Base-by-base conservation (phyloP, 2,797 vertebrate species). In the Scarus forsteni region DNA sequence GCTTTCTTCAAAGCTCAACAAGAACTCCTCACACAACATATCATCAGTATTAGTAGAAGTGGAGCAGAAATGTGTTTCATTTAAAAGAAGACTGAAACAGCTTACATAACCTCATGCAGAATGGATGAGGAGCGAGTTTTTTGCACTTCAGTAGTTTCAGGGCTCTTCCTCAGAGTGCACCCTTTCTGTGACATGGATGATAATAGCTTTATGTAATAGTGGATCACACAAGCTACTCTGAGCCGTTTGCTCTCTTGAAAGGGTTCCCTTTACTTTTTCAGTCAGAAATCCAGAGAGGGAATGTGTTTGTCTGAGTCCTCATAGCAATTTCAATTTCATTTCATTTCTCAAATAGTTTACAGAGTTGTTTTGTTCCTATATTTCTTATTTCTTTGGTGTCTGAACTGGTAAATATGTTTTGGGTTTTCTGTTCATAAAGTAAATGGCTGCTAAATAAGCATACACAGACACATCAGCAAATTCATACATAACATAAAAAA, bases 31-130 rank as follows among this genome's bases (percentile, higher is more conserved):
- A 43, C 45, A 13, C 12, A 10, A 27, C 4, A 27, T 27, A 27
- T 27, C 27, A 27, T 27, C 27, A 27, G 27, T 27, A 27, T 27
- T 27, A 27, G 27, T 27, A 27, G 4, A 27, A 27, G 2, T 4
- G 27, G 27, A 27, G 63, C 19, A 52, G 44, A 62, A 64, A 77
- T 35, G 42, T 44, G 78, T 72, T 16, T 56, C 69, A 69, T 57
- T 72, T 63, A 36, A 78, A 49, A 71, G 45, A 61, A n/a, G 40
- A 60, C 38, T 35, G 45, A 19, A 46, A 63, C 65, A 52, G 54
- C 43, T 92, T 91, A 82, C 27, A n/a, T 88, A 89, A 89, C 45
- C 38, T 84, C 69, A 83, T 75, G 43, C 74, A 86, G 77, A 89
- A 87, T 89, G 44, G 59, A 89, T 89, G 79, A 80, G 70, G 69